Conservation (phyloP, 2,888 invertebrate species). For the Galeruca laticollis region DNA sequence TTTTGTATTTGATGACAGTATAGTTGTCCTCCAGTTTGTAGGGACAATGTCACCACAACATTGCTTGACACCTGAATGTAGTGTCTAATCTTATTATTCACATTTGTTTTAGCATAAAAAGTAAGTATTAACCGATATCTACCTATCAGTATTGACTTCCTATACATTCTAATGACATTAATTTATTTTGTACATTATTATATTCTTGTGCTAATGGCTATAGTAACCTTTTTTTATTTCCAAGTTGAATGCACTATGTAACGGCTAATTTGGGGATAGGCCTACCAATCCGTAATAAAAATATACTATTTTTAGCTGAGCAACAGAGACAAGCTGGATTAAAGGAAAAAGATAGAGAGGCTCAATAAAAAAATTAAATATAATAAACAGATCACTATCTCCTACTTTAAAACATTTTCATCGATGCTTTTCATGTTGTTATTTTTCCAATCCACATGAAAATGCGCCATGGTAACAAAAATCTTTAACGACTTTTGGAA, state of each 20-base stretch:
- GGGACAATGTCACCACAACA: too few relatives aligned
- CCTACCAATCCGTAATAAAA: conserved; percentile 44
- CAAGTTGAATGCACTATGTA: not conserved
- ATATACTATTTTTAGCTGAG: conserved; percentile 33
- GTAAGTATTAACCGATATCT: too few relatives aligned
- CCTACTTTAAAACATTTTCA: conserved; percentile 28
- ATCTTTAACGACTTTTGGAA: conserved; percentile 2
- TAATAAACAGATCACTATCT: conserved; percentile 37
- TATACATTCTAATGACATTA: too few relatives aligned
- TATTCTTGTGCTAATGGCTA: too few relatives aligned
- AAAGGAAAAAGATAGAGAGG: conserved; percentile 32
- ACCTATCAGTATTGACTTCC: too few relatives aligned
- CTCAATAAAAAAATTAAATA: conserved; percentile 26
- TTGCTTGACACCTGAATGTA: too few relatives aligned
- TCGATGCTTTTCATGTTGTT: conserved; percentile 36
- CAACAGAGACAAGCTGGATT: conserved; percentile 39
- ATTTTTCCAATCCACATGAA: conserved; percentile 36
- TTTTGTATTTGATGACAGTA: too few relatives aligned
- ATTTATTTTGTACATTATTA: too few relatives aligned
- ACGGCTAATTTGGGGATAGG: conserved; percentile 16
- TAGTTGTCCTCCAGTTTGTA: too few relatives aligned
- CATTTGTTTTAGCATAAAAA: too few relatives aligned
- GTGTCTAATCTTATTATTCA: too few relatives aligned
- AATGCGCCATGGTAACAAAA: conserved; percentile 38
- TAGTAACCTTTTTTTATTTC: not conserved